Evolutionary conservation across 2,113 vertebrate species (phyloP).

Genomic region (Nannobrachium achirus): DNA sequence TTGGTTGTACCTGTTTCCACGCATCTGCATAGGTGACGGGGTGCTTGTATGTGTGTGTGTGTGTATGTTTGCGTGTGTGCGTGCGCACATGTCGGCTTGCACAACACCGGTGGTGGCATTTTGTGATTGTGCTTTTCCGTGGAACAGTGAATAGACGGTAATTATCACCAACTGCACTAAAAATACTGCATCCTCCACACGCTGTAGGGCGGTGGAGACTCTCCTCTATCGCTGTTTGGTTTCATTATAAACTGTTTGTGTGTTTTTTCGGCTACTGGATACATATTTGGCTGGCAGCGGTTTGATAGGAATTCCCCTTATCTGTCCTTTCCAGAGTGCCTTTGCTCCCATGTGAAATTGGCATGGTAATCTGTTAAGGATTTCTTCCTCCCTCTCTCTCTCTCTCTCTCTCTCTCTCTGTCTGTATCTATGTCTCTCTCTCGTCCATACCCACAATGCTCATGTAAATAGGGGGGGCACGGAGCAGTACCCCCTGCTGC

Average conservation of each 20-base stretch:
- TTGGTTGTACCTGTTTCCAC: slow-evolving; percentile 9
- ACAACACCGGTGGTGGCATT: slow-evolving; percentile 56
- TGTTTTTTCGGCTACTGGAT: slow-evolving; percentile 75
- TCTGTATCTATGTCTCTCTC: slow-evolving; percentile 23
- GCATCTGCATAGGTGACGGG: too few relatives aligned
- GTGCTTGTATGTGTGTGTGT: slow-evolving; percentile 4
- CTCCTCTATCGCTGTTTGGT: slow-evolving; percentile 74
- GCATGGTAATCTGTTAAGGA: slow-evolving; percentile 79
- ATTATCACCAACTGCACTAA: slow-evolving; percentile 76
- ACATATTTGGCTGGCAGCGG: slow-evolving; percentile 80
- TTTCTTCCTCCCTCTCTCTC: slow-evolving; percentile 73
- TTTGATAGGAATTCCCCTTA: slow-evolving; percentile 81
- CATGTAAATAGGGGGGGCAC: slow-evolving; percentile 73
- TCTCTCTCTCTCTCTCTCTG: slow-evolving; percentile 57
- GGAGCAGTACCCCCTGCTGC: slow-evolving; percentile 54
- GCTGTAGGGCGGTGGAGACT: slow-evolving; percentile 76
- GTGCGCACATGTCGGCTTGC: slow-evolving; percentile 17
- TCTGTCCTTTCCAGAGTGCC: slow-evolving; percentile 82
- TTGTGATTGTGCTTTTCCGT: slow-evolving; percentile 59
- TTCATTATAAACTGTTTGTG: slow-evolving; percentile 78
- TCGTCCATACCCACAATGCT: slow-evolving; percentile 64
- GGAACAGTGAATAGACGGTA: slow-evolving; percentile 71
- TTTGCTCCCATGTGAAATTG: slow-evolving; percentile 80
- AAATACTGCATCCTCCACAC: slow-evolving; percentile 64
- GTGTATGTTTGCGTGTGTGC: not conserved